Percentiles rank a stretch among this genome's conserved stretches.
These are phyloP conservation scores for Garra rufa DNA, from an alignment of 2,113 vertebrate species.

Conservation along the genomic window DNA sequence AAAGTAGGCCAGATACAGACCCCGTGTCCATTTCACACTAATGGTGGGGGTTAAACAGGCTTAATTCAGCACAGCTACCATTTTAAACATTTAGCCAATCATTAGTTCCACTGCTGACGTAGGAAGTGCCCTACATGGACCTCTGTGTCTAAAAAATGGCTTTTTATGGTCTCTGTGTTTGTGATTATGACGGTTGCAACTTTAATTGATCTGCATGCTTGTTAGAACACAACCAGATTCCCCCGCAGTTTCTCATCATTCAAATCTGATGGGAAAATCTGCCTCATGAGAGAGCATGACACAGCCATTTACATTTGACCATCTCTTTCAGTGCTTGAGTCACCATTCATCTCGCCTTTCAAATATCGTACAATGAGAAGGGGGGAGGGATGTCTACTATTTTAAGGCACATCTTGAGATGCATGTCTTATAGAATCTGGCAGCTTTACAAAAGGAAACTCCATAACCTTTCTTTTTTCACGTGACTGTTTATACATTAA, in stretches of 20 bases:
- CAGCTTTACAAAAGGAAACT: conserved; percentile 47
- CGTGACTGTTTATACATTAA: neutral
- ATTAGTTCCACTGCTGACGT: conserved; percentile 23
- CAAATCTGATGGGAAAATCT: neutral
- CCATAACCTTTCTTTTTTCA: conserved; percentile 1
- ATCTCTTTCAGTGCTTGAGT: conserved; percentile 1
- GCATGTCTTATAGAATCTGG: conserved; percentile 37
- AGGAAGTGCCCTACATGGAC: neutral
- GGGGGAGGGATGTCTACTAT: conserved; percentile 24
- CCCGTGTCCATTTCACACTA: conserved; percentile 15
- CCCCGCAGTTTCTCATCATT: neutral
- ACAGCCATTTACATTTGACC: neutral
- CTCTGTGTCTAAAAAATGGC: conserved; percentile 9
- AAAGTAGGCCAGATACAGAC: conserved; percentile 5
- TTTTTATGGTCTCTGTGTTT: neutral
- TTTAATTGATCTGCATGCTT: neutral
- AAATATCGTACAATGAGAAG: conserved; percentile 38
- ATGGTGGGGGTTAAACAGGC: conserved; percentile 31
- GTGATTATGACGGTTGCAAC: conserved; percentile 3
- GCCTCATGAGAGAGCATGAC: conserved; percentile 9
- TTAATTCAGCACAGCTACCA: conserved; percentile 2
- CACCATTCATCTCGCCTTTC: conserved; percentile 19
- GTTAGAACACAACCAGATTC: neutral
- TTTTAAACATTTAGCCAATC: conserved; percentile 21
- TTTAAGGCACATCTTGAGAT: conserved; percentile 50